Evolutionary conservation across 2,797 vertebrate genomes (phyloP), one percentile per base, ranked within the genome.

Genomic region (Coracias cyanogaster): DNA sequence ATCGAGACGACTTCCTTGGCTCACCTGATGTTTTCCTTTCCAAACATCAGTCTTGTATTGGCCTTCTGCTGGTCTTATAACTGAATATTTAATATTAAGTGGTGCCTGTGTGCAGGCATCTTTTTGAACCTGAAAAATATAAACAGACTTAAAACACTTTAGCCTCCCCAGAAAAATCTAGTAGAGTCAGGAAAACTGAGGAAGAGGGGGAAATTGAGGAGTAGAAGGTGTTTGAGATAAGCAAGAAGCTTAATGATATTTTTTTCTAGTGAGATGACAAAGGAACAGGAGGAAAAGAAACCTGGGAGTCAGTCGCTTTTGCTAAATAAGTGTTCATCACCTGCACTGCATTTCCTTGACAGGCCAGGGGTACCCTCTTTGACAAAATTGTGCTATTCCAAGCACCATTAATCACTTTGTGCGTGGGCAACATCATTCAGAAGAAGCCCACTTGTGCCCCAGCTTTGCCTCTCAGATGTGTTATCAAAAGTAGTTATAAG

Each of bases 1-100:
- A 8, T 28, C 0, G 2, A 69, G 15, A 2, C 48, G 65, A 31
- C 31, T 81, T 86, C 48, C 45, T 18, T 0, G 2, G 11, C 45
- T 86, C 18, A 9, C 69, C 48, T 64, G 43, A 13, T n/a, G 16
- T 62, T 77, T 66, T 51, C 21, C 51, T 77, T 85, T 70, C 62
- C 60, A 77, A n/a, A n/a, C 9, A 8, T 14, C 19, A 25, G 0
- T 58, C 51, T 60, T 72, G 18, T 3, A 11, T 1, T 58, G n/a
- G 26, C 64, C 60, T 66, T n/a, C 71, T 70, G 37, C 62, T 46
- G 7, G 10, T 76, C n/a, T 62, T 13, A 2, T 35, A 35, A 1
- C 24, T 45, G 43, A 85, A 31, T 14, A 10, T 43, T 58, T 58
- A 1, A 33, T 41, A 12, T 22, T 64, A 76, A 65, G 37, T 80